Evolutionary conservation across 2,113 vertebrate genomes (phyloP).

Genomic region (Lampris megalopsis): DNA sequence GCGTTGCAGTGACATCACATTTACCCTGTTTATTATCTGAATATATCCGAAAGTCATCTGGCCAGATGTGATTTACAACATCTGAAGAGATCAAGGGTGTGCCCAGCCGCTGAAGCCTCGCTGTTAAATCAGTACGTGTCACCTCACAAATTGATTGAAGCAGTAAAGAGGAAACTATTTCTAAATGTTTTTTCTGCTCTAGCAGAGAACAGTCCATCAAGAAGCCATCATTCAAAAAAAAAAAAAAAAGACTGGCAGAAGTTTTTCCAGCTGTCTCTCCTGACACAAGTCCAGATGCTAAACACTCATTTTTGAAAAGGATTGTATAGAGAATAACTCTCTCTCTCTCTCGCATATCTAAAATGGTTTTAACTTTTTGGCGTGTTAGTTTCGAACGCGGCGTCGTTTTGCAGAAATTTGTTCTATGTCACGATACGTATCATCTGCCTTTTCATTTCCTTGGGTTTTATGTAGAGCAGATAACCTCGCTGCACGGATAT

Average conservation of each 20-base stretch:
- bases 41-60: not conserved
- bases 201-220: constrained; percentile 27
- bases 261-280: constrained; percentile 41
- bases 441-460: constrained; percentile 11
- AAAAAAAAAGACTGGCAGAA: constrained; percentile 53
- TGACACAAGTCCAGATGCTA: not conserved
- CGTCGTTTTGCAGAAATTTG: not conserved
- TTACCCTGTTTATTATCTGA: constrained; percentile 4
- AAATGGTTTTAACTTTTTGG: too few relatives aligned
- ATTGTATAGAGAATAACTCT: not conserved
- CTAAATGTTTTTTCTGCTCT: constrained; percentile 53
- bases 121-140: constrained; percentile 24
- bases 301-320: not conserved
- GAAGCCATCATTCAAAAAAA: constrained; percentile 45
- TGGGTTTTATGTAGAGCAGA: constrained; percentile 13
- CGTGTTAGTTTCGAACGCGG: too few relatives aligned
- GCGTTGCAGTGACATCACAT: not conserved
- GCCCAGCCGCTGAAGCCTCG: constrained; percentile 17
- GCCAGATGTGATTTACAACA: not conserved
- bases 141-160: constrained; percentile 33
- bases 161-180: constrained; percentile 54
- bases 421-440: not conserved
- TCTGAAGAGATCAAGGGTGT: constrained; percentile 14
- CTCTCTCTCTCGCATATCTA: not conserved
- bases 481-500: constrained; percentile 11